Evolutionary conservation across 2,888 invertebrate genomes (phyloP), one percentile per base, ranked within the genome.

Genomic region (Beris chalybata): DNA sequence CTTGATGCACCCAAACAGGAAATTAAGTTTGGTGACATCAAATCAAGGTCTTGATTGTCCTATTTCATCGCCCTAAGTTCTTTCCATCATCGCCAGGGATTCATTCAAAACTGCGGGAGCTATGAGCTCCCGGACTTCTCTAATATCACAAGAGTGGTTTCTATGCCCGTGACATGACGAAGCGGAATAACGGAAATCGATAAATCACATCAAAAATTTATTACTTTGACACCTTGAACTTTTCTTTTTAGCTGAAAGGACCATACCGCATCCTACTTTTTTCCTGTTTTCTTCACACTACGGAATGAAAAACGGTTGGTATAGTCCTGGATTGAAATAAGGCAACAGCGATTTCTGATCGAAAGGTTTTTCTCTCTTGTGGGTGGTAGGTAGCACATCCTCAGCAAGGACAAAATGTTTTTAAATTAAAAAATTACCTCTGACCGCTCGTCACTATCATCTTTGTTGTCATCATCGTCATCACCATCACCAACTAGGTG

Each of bases 191-290:
- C 59, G 57, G 54, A 63, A 66, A 68, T 68, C 68, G 66, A 68
- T 68, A 68, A 68, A 66, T 68, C 66, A 68, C 66, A 66, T 68
- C 65, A 66, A 43, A 64, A 56, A 66, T 68, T 68, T 68, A 68
- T 68, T 66, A 68, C 58, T 65, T 68, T 68, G 68, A 66, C 68
- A 64, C 61, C 61, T 66, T 68, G 54, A 65, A 45, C 65, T 48
- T 38, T 38, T 31, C 50, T 9, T 31, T 15, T 50, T 30, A 11
- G 54, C 11, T 31, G 13, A n/a, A 48, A 15, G 13, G 48, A 48
- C 48, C 48, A 48, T 9, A n/a, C 9, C 22, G 52, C 52, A 13
- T 13, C 4, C 52, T 9, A 50, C 9, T 50, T 50, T 4, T 50
- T 15, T 44, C 44, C 44, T 44, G 44, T 44, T 12, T 9, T 44